Percentiles rank a stretch among this genome's conserved stretches.
Evolutionary conservation across 2,113 vertebrate species (phyloP).

Genomic region (Isichthys henryi): DNA sequence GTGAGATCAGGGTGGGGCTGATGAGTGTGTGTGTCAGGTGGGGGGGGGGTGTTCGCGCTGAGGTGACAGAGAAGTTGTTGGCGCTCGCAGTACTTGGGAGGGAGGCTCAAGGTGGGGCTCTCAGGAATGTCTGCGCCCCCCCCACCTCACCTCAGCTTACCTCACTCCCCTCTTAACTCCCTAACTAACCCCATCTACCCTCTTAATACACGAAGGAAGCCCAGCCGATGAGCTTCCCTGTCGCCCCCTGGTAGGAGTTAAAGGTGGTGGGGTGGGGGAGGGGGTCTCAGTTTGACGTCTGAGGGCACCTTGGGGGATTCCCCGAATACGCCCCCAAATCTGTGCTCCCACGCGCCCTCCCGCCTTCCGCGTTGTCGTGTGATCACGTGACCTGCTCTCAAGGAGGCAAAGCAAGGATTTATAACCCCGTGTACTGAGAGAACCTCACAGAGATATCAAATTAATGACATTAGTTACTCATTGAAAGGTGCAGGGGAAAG

Average conservation of each 20-base stretch:
- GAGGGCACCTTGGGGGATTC: background rate
- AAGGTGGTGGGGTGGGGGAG: background rate
- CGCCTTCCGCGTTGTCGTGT: background rate
- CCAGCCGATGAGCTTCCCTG: background rate
- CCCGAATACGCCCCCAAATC: background rate
- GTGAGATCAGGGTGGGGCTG: background rate
- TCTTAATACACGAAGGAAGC: background rate
- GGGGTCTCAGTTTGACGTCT: background rate
- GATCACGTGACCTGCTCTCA: background rate
- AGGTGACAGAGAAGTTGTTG: slow-evolving; percentile 1
- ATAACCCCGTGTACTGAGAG: background rate
- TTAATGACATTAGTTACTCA: background rate
- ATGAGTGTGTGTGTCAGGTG: background rate
- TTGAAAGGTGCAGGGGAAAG: background rate
- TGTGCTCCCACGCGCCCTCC: background rate
- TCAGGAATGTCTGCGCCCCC: background rate
- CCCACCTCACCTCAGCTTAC: background rate
- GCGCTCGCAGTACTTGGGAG: background rate
- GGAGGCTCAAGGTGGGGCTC: background rate
- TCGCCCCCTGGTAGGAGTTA: background rate
- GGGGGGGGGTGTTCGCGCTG: background rate
- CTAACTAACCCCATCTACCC: background rate
- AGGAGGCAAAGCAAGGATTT: background rate
- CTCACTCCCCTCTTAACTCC: background rate
- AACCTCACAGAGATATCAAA: background rate